Base-by-base conservation (phyloP, 2,797 vertebrate species). In the Parauchenoglanis ngamensis region DNA sequence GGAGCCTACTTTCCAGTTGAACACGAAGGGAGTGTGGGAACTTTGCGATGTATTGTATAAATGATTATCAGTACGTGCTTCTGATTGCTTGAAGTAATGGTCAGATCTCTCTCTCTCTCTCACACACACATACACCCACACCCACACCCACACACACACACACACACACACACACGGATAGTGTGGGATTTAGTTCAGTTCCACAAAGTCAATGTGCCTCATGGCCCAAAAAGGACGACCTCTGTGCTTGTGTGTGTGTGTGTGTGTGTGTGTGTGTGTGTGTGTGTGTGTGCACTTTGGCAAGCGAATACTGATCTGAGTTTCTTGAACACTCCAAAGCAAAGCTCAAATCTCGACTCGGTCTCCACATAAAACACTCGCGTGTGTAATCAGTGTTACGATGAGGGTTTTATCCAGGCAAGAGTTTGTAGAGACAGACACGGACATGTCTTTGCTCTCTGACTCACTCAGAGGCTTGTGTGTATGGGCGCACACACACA, bases 391-490 rank as follows among this genome's bases (percentile, higher is more conserved):
- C 35, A 49, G 63, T 23, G 70, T 44, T 28, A 21, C 35, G 76
- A 81, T 63, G 44, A 75, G 46, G 31, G 65, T 61, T 73, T 80
- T 40, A 85, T 73, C 21, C n/a, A 56, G n/a, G 49, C 49, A 57
- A 11, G 63, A 49, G 73, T 80, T 67, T 61, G 81, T 80, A 79
- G 17, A 77, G 68, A 79, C 83, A 86, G 56, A 87, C 78, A 89
- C 78, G 15, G 63, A 86, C 83, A 85, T 84, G 57, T 70, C 59
- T 80, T 76, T 57, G 49, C 78, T 65, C 68, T 67, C 84, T 86
- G 52, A 59, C 21, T 82, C 61, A 59, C 52, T n/a, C 40, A 21
- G 7, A 46, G 57, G 46, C 79, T 67, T 82, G 88, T 90, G 89
- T 83, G 87, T 65, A 57, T 17, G 87, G 83, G 35, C 35, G 35